Percentiles rank a stretch among this genome's conserved stretches.
phyloP scores from a whole-genome alignment of 1,140 invertebrate species.

The Homalodisca vitripennis region DNA sequence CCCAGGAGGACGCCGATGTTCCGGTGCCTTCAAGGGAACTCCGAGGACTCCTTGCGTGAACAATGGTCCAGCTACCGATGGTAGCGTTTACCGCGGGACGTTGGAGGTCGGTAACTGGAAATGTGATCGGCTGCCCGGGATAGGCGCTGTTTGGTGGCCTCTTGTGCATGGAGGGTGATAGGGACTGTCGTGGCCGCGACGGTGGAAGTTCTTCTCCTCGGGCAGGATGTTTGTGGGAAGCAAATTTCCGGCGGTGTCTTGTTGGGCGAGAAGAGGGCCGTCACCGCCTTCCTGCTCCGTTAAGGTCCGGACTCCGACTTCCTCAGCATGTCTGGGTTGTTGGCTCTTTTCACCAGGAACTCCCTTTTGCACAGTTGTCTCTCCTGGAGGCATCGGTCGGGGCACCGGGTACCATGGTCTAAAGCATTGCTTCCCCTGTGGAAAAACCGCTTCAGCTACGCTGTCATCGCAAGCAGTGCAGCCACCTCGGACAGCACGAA shows the following conservation, averaged over 20 bases:
- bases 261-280: background rate
- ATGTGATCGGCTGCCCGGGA: background rate
- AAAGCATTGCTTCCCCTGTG: conserved; percentile 63
- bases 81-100: conserved; percentile 8
- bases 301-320: conserved; percentile 30
- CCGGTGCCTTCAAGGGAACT: conserved; percentile 19
- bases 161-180: conserved; percentile 52
- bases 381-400: conserved; percentile 53
- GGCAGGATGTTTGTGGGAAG: conserved; percentile 31
- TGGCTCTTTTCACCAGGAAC: conserved; percentile 17
- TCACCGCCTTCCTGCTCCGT: conserved; percentile 32
- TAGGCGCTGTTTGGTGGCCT: background rate
- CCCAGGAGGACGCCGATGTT: conserved; percentile 11
- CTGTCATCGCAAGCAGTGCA: conserved; percentile 59
- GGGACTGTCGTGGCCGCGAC: conserved; percentile 52
- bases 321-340: conserved; percentile 18
- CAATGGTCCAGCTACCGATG: conserved; percentile 22
- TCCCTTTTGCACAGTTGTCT: conserved; percentile 17
- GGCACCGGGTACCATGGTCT: conserved; percentile 63
- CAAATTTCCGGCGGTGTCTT: conserved; percentile 36
- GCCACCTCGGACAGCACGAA: conserved; percentile 66
- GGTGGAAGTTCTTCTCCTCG: conserved; percentile 40
- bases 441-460: conserved; percentile 63
- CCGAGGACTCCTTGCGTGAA: conserved; percentile 30
- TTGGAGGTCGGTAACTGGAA: background rate